Evolutionary conservation across 2,113 vertebrate genomes (phyloP), one percentile per base, ranked within the genome.

Genomic region (Sinocyclocheilus grahami): DNA sequence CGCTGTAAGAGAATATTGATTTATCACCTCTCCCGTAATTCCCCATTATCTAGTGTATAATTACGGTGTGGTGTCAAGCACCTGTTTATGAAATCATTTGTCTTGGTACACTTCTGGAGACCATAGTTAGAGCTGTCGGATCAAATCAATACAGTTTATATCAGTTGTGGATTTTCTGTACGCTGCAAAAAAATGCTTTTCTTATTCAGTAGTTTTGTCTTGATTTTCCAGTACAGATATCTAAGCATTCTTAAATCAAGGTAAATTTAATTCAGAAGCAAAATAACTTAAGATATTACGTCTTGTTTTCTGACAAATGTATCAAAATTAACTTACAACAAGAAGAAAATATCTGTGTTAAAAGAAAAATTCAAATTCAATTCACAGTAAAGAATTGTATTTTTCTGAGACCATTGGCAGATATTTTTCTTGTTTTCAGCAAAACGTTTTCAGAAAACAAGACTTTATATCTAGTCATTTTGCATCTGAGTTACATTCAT

Each of bases 1-100:
- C 16, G 48, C 27, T 37, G 60, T 33, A 27, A 85, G 46, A 63
- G 55, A 86, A 46, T 53, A 78, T 30, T 78, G 75, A 78, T 78
- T 78, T 27, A 78, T 22, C 11, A 24, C 71, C 48, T 84, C 37
- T 18, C 6, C 27, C 63, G 30, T 58, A 53, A 60, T 27, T 78
- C 53, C 67, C 30, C 46, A 33, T 85, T 72, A 58, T 42, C 18
- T 85, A 39, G 76, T 18, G 63, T 85, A 27, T 39, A 71, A 27
- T 78, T 71, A 33, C 42, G n/a, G 11, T 48, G 74, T 51, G 74
- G 60, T 78, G 60, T 85, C 55, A 48, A 18, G 5, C 62, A 65
- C 42, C 74, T 53, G 62, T 42, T 58, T 72, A 37, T 53, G 13
- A 9, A 53, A 4, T 24, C 30, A 71, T 71, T 71, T 71, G 67